Conservation (phyloP, 2,888 invertebrate species). For the Trimorus sp. region DNA sequence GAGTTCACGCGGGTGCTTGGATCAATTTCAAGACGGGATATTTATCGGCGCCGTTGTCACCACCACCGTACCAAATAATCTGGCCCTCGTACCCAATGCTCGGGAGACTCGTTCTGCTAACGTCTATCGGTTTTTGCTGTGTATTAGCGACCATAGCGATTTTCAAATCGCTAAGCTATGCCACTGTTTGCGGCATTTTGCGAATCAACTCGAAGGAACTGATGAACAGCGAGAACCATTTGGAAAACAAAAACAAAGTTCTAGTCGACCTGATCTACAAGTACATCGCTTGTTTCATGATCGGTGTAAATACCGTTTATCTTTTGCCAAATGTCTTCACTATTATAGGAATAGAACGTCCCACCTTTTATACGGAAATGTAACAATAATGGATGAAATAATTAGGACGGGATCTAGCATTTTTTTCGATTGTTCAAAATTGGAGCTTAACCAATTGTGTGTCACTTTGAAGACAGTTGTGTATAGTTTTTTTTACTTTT, state of each 20-base stretch:
- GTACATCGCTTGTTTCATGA: conserved; percentile 90
- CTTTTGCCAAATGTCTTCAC: conserved; percentile 90
- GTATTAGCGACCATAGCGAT: conserved; percentile 87
- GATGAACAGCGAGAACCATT: conserved; percentile 85
- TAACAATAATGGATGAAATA: conserved; percentile 77
- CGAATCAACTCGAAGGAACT: conserved; percentile 86
- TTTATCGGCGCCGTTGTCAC: conserved; percentile 84
- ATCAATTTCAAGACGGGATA: conserved; percentile 91
- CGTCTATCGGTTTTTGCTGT: conserved; percentile 89
- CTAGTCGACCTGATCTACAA: conserved; percentile 92
- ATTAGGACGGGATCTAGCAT: too few relatives aligned
- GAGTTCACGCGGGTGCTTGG: conserved; percentile 91
- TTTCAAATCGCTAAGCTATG: conserved; percentile 87
- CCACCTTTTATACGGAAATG: conserved; percentile 93
- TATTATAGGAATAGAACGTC: conserved; percentile 89
- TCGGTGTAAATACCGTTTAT: conserved; percentile 91
- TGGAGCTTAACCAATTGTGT: too few relatives aligned
- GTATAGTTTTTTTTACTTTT: too few relatives aligned
- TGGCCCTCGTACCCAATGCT: conserved; percentile 91
- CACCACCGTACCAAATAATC: conserved; percentile 89
- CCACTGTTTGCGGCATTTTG: conserved; percentile 87
- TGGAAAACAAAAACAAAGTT: conserved; percentile 87
- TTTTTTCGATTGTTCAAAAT: too few relatives aligned
- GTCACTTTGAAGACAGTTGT: too few relatives aligned
- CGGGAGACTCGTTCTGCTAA: conserved; percentile 86